Base-by-base conservation (phyloP, 2,113 vertebrate genomes). In the Zosterops borbonicus region DNA sequence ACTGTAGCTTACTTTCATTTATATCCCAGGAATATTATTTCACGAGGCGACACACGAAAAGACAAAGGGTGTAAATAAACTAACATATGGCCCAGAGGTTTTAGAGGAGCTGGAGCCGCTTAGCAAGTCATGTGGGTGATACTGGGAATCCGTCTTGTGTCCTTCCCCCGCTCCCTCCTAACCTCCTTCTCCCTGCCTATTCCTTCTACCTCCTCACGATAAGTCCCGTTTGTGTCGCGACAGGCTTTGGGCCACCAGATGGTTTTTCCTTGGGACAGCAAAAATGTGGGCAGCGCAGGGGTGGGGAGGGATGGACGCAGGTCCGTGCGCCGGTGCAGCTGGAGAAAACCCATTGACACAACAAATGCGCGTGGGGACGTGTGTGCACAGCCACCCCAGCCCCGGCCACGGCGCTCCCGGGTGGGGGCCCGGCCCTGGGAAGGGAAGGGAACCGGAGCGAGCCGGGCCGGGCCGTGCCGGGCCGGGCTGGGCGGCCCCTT, bases 41-140 rank as follows among this genome's bases (percentile, higher is more conserved):
- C 46, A 73, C 55, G 65, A 92, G 27, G 78, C n/a, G 39, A 77
- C 77, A 86, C 56, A 67, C 2, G 7, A 80, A 91, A 80, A 93
- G 81, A 93, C 79, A 96, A 95, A 92, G 58, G 85, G 89, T 92
- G 74, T 89, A 97, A 96, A 93, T 94, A 97, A 95, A 95, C 87
- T 87, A 97, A 89, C 88, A 95, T 93, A 97, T 97, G 92, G 92
- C 50, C 91, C 19, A 50, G 83, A 94, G 94, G 67, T 96, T 97
- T 95, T 94, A 95, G 81, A 83, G 89, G 64, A 96, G 82, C 83
- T 89, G 89, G 70, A 94, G 82, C 83, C 35, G 93, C 91, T 97
- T 97, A 94, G 91, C 76, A 90, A 97, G 91, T 94, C 95, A 93
- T 92, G 74, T 87, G 89, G 73, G 65, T 81, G 83, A 88, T 73